Conservation (phyloP, 2,113 vertebrate genomes). For the Panthera leo region DNA sequence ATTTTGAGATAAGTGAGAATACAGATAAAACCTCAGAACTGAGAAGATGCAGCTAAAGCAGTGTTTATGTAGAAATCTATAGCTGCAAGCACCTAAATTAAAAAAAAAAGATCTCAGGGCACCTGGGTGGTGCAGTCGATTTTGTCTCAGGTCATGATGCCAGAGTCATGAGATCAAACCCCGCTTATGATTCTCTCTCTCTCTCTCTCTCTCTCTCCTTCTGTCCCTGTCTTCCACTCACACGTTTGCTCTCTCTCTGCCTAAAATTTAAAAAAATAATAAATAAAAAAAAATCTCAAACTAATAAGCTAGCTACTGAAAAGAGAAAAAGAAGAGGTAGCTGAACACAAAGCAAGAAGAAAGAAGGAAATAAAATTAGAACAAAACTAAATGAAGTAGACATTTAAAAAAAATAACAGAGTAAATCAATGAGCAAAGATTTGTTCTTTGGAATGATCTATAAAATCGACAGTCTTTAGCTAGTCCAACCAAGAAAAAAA, state of each 20-base stretch:
- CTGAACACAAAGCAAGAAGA: not conserved
- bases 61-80: not conserved
- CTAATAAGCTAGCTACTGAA: not conserved
- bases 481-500: not conserved
- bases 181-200: too few species aligned
- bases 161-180: too few species aligned
- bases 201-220: too few species aligned
- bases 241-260: too few species aligned
- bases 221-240: too few species aligned
- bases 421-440: not conserved
- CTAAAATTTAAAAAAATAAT: too few species aligned
- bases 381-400: not conserved
- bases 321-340: not conserved
- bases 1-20: not conserved
- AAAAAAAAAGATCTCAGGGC: not conserved
- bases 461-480: not conserved
- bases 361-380: not conserved
- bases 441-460: not conserved
- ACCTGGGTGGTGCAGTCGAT: too few species aligned
- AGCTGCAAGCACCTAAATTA: not conserved
- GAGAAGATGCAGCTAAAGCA: not conserved
- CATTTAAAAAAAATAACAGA: not conserved
- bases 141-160: too few species aligned
- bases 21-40: not conserved
- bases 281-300: not conserved